These are phyloP conservation scores for Xylocampa areola DNA, from an alignment of 2,888 invertebrate species.

Conservation along the genomic window DNA sequence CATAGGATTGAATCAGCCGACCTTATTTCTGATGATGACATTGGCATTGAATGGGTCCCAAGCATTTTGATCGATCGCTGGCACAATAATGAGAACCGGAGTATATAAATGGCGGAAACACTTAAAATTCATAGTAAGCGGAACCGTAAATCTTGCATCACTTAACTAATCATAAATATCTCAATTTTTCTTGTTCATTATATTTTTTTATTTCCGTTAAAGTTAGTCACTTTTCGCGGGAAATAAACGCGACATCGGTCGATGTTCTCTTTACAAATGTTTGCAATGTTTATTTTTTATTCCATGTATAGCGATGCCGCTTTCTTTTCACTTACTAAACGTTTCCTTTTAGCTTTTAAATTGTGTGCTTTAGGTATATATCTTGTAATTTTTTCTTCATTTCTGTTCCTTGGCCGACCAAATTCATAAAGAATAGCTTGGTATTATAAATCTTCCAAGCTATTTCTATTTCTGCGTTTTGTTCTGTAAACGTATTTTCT, in stretches of 20 bases:
- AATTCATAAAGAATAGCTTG: too few species aligned
- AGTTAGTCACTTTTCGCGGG: constrained; percentile 27
- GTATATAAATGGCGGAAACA: constrained; percentile 16
- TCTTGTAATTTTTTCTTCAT: too few species aligned
- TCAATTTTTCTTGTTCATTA: constrained; percentile 34
- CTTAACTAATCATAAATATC: constrained; percentile 43
- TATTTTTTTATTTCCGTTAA: constrained; percentile 26
- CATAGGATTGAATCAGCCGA: too few species aligned
- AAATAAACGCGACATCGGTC: constrained; percentile 7
- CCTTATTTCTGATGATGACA: not conserved
- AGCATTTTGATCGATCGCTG: constrained; percentile 1
- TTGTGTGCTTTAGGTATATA: not conserved
- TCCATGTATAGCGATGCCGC: constrained; percentile 1
- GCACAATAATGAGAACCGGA: constrained; percentile 5
- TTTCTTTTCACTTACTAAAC: constrained; percentile 3
- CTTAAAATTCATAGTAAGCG: constrained; percentile 17
- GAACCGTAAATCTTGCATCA: constrained; percentile 48
- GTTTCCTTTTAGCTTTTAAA: constrained; percentile 3
- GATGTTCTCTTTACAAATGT: constrained; percentile 10
- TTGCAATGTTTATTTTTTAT: constrained; percentile 15
- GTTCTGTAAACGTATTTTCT: too few species aligned
- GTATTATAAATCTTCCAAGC: too few species aligned
- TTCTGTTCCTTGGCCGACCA: too few species aligned
- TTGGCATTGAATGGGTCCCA: not conserved
- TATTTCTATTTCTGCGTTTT: too few species aligned